These are phyloP conservation scores for Aphelinus atriplicis DNA, from an alignment of 1,140 invertebrate genomes.

Conservation along the genomic window DNA sequence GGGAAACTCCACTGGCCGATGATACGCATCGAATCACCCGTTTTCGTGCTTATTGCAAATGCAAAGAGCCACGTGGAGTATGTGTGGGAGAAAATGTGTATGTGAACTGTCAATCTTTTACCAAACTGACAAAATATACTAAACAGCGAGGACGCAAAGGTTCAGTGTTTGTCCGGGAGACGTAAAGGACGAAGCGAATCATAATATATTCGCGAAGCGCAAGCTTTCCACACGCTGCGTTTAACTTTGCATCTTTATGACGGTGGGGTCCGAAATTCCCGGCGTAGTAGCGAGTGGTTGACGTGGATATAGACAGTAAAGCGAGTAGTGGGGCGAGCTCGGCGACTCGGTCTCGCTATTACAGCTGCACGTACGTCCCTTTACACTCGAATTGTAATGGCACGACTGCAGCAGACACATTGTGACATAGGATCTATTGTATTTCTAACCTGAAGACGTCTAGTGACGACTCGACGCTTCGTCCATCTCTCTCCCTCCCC, in stretches of 20 bases:
- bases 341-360: constrained; percentile 4
- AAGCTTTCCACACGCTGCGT: not conserved
- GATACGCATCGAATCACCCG: no score
- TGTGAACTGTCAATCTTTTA: no score
- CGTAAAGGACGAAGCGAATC: no score
- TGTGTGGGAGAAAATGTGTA: no score
- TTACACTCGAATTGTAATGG: constrained; percentile 6
- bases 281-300: not conserved
- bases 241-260: constrained; percentile 21
- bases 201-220: no score
- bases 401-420: not conserved
- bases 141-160: no score
- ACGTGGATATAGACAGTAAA: not conserved
- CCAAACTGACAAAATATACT: no score
- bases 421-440: constrained; percentile 4
- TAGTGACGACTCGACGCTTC: no score
- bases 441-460: constrained; percentile 10
- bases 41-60: no score
- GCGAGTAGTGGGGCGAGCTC: not conserved
- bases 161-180: not conserved
- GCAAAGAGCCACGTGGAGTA: no score
- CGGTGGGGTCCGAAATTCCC: not conserved
- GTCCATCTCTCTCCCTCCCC: no score
- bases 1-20: no score
- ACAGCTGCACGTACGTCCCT: not conserved